These are phyloP conservation scores for Cotesia congregata DNA, from an alignment of 2,888 invertebrate genomes.

Conservation along the genomic window DNA sequence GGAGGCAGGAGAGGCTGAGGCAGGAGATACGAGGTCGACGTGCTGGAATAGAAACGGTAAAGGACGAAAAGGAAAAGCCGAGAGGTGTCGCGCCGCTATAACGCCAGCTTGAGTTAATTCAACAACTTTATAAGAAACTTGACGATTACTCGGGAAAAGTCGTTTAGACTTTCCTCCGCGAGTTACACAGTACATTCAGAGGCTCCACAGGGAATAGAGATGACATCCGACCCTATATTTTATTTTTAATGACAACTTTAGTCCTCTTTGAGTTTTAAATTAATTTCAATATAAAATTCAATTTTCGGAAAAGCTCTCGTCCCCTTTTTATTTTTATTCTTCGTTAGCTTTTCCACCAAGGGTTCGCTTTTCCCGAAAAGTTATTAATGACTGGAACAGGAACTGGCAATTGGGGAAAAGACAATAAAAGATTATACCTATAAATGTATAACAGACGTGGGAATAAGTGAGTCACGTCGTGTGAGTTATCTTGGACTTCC, in stretches of 20 bases:
- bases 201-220: slow-evolving; percentile 1
- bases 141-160: slow-evolving; percentile 44
- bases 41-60: slow-evolving; percentile 31
- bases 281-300: slow-evolving; percentile 8
- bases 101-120: slow-evolving; percentile 48
- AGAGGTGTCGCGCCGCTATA: slow-evolving; percentile 46
- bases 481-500: slow-evolving; percentile 45
- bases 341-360: too few species aligned
- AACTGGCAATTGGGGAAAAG: background rate
- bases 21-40: slow-evolving; percentile 42
- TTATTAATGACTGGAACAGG: background rate
- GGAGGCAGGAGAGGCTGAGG: background rate
- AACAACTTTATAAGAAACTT: slow-evolving; percentile 47
- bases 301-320: background rate
- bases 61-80: slow-evolving; percentile 47
- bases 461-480: slow-evolving; percentile 24
- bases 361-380: background rate
- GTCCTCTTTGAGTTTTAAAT: background rate
- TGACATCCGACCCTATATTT: slow-evolving; percentile 3
- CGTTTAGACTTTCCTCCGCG: slow-evolving; percentile 9
- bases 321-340: background rate
- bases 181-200: slow-evolving; percentile 15
- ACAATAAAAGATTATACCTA: slow-evolving; percentile 5
- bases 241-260: slow-evolving; percentile 6
- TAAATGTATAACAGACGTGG: background rate